Percentiles rank a stretch among this genome's conserved stretches.
These are phyloP conservation scores for Argyrosomus japonicus DNA, from an alignment of 2,113 vertebrate species.

Conservation along the genomic window DNA sequence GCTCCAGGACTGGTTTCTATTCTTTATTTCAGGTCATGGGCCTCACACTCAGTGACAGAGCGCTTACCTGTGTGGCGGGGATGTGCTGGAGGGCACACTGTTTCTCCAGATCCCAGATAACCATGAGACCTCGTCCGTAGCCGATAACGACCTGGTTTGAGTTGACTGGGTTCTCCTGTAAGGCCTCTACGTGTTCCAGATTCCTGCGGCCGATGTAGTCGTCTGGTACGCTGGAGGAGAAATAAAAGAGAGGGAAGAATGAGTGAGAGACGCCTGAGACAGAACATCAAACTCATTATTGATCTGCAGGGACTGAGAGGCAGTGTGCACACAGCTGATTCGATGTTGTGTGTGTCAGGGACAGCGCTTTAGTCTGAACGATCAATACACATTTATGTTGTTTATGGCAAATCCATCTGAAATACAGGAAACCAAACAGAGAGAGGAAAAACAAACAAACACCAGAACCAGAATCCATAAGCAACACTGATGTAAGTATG, in stretches of 20 bases:
- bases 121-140: constrained; percentile 93
- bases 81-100: constrained; percentile 86
- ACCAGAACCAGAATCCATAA: background rate
- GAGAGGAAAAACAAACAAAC: background rate
- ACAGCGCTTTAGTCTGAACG: background rate
- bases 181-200: constrained; percentile 93
- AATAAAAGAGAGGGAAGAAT: background rate
- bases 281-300: background rate
- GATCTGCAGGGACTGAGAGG: background rate
- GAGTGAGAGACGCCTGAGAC: background rate
- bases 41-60: fast-evolving
- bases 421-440: background rate
- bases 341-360: background rate
- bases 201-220: constrained; percentile 89
- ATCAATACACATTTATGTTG: background rate
- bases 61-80: constrained; percentile 90
- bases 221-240: constrained; percentile 87
- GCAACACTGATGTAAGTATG: background rate
- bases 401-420: background rate
- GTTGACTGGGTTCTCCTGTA: constrained; percentile 91
- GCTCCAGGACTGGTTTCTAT: background rate
- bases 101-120: constrained; percentile 91
- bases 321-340: background rate
- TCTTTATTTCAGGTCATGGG: background rate
- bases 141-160: constrained; percentile 91